Evolutionary conservation across 37 sponge, comb jelly and placozoan species (phyloP).

Genomic region (Spongilla lacustris): DNA sequence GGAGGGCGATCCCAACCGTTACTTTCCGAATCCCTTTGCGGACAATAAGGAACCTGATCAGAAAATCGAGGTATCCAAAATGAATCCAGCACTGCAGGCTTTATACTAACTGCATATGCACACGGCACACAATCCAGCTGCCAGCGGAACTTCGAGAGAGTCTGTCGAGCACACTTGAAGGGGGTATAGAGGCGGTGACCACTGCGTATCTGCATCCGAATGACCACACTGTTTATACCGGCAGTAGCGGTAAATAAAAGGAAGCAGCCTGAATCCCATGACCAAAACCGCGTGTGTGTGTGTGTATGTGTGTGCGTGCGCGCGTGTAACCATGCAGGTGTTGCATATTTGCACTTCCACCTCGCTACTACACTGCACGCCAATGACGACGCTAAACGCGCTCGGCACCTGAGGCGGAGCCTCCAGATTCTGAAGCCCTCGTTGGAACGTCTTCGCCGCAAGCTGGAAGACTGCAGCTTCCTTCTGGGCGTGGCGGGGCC

Average conservation of each 20-base stretch:
- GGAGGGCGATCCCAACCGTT: no score
- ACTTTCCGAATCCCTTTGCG: no score
- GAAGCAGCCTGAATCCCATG: background rate
- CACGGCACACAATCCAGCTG: background rate
- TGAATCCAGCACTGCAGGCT: no score
- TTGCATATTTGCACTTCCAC: conserved; percentile 80
- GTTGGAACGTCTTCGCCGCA: conserved; percentile 14
- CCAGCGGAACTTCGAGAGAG: conserved; percentile 5
- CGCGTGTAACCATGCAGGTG: no score
- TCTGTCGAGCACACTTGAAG: conserved; percentile 11
- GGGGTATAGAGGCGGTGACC: background rate
- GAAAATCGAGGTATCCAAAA: no score
- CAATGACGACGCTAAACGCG: conserved; percentile 8
- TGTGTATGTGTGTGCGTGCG: no score
- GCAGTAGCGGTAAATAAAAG: conserved; percentile 25
- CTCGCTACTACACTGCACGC: conserved; percentile 53
- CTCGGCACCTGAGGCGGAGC: conserved; percentile 29
- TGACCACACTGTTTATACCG: conserved; percentile 59
- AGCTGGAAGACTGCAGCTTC: conserved; percentile 64
- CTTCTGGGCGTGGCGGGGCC: conserved; percentile 93
- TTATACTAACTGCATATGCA: no score
- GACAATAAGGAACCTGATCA: no score
- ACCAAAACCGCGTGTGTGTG: background rate
- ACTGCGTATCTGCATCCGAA: background rate
- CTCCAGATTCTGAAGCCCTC: conserved; percentile 29